Base-by-base conservation (phyloP, 1,140 invertebrate genomes). In the Babylonia areolata region DNA sequence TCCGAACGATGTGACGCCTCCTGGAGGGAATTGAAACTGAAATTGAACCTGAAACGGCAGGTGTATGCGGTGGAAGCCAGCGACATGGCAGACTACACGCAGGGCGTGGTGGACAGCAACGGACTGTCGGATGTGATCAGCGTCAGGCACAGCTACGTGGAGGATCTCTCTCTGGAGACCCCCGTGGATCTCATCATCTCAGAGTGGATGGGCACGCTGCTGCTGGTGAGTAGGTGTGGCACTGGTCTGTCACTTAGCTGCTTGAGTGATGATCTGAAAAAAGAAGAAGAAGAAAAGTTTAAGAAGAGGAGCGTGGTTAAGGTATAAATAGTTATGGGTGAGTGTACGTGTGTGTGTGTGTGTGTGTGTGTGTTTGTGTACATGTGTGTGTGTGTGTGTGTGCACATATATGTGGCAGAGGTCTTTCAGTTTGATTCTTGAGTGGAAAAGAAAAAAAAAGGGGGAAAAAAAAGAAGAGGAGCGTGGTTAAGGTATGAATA, bases 201-300 rank as follows among this genome's bases (percentile, higher is more conserved):
- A 9, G 94, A 94, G 90, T 94, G 94, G 94, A 94, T 94, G 94
- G 94, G 93, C 6, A 94, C 93, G 79, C 93, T 93, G 83, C 88
- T 94, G 2, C 86, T 94, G 15, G 93, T 93, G 35, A 71, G 83
- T 35, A 28, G 12, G 15, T 79, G 15, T 86, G 77, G n/a, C n/a
- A n/a, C 46, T 33, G 11, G n/a, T 73, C 5, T 73, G 31, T 73
- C 31, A n/a, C n/a, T n/a, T n/a, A n/a, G n/a, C n/a, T n/a, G n/a
- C n/a, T 12, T 12, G 9, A 11, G 9, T 12, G 51, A 12, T 9
- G 11, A 54, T 23, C 11, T 23, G 51, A 11, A n/a, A n/a, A n/a
- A n/a, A n/a, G n/a, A n/a, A n/a, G n/a, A n/a, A n/a, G n/a, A n/a
- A n/a, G n/a, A n/a, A n/a, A n/a, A n/a, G n/a, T n/a, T n/a, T n/a